Evolutionary conservation across 2,888 invertebrate genomes (phyloP).

Genomic region (Salpingus planirostris): DNA sequence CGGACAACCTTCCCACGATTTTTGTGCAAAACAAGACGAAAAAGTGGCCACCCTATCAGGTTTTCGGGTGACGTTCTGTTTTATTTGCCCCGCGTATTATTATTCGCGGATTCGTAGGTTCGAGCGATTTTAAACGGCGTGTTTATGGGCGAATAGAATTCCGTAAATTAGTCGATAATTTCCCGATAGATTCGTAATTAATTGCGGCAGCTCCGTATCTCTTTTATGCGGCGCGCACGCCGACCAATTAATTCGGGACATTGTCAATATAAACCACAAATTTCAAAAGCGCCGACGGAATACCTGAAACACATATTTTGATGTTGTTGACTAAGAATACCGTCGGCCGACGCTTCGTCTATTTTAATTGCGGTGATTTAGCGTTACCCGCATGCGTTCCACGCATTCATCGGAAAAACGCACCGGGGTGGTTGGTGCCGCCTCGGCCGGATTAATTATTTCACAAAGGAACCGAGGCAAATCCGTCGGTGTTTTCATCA

Average conservation of each 20-base stretch:
- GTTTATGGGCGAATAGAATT: slow-evolving; percentile 13
- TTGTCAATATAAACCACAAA: slow-evolving; percentile 20
- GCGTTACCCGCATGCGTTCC: too few species aligned
- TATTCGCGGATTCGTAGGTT: too few species aligned
- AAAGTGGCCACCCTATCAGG: too few species aligned
- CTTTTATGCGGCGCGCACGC: slow-evolving; percentile 13
- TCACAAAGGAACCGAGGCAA: too few species aligned
- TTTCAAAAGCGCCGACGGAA: slow-evolving; percentile 19
- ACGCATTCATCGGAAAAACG: too few species aligned
- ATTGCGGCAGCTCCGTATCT: slow-evolving; percentile 16
- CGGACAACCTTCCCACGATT: too few species aligned
- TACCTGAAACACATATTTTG: slow-evolving; percentile 17
- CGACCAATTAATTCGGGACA: slow-evolving; percentile 21
- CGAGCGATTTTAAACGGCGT: slow-evolving; percentile 13
- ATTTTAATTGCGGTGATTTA: slow-evolving; percentile 19
- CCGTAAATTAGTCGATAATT: slow-evolving; percentile 10
- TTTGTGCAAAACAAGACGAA: too few species aligned
- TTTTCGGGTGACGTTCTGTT: too few species aligned
- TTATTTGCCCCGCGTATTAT: too few species aligned
- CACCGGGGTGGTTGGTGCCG: too few species aligned
- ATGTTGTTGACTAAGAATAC: slow-evolving; percentile 18
- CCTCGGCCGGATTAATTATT: too few species aligned
- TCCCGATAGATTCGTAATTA: slow-evolving; percentile 17
- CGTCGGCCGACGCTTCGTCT: slow-evolving; percentile 15
- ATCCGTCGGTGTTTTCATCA: too few species aligned